A percentile compares a stretch with the other conserved stretches of the same genome.
These are phyloP conservation scores for Cacoxenus indagator DNA, from an alignment of 2,888 invertebrate species.

Conservation along the genomic window DNA sequence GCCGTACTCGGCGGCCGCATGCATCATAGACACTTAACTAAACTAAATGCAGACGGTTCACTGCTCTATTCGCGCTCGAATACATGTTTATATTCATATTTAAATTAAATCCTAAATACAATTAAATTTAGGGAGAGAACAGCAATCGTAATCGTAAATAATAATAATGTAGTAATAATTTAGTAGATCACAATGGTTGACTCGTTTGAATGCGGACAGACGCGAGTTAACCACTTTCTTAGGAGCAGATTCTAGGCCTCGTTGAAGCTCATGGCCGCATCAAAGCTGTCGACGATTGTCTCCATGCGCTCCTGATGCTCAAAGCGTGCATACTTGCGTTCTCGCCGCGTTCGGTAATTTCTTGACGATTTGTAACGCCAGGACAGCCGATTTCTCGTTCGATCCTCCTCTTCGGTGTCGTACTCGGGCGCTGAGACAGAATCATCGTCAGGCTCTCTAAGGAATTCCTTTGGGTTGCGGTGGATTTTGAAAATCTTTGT, in stretches of 20 bases:
- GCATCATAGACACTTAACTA: constrained; percentile 57
- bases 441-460: constrained; percentile 65
- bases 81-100: constrained; percentile 15
- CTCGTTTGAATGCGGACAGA: constrained; percentile 32
- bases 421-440: constrained; percentile 66
- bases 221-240: constrained; percentile 28
- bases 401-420: constrained; percentile 60
- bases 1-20: constrained; percentile 34
- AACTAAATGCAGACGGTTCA: constrained; percentile 56
- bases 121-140: constrained; percentile 62
- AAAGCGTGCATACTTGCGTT: constrained; percentile 57
- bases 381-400: constrained; percentile 57
- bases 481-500: constrained; percentile 64
- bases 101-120: constrained; percentile 35
- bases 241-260: constrained; percentile 50
- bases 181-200: constrained; percentile 65
- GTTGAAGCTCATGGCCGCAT: constrained; percentile 65
- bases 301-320: constrained; percentile 67
- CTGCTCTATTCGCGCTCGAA: constrained; percentile 35
- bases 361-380: constrained; percentile 50
- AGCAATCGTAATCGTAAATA: constrained; percentile 49
- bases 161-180: constrained; percentile 58
- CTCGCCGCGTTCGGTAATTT: constrained; percentile 41
- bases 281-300: constrained; percentile 63
- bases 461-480: constrained; percentile 62